These are phyloP conservation scores for Drosophila baimaii DNA, from an alignment of 1,140 invertebrate genomes.

Conservation along the genomic window DNA sequence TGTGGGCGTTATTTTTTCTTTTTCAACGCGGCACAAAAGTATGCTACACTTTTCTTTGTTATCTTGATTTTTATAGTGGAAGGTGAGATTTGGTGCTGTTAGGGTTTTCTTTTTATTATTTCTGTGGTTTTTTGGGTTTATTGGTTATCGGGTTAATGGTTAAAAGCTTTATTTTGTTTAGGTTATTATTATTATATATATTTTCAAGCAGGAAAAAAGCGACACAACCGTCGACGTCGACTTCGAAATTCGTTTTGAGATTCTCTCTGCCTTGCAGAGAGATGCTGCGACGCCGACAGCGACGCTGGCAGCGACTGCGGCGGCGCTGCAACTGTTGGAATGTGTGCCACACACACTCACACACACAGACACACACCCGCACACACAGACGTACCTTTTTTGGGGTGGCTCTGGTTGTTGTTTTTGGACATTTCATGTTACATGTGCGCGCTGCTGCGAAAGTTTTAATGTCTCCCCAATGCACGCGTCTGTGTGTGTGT, in stretches of 20 bases:
- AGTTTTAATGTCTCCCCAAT: conserved; percentile 78
- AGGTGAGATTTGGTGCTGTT: conserved; percentile 8
- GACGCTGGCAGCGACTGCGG: conserved; percentile 27
- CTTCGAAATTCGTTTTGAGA: conserved; percentile 83
- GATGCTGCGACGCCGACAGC: conserved; percentile 53
- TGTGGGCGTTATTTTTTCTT: conserved; percentile 37
- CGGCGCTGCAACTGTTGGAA: conserved; percentile 78
- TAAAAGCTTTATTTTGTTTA: conserved; percentile 66
- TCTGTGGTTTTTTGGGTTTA: conserved; percentile 21
- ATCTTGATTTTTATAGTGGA: neutral
- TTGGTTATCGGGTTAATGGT: conserved; percentile 18
- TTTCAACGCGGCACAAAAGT: conserved; percentile 36
- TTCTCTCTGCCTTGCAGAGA: conserved; percentile 57
- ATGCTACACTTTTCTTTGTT: conserved; percentile 35
- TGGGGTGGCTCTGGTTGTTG: conserved; percentile 70
- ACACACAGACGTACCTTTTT: conserved; percentile 20
- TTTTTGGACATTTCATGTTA: conserved; percentile 65
- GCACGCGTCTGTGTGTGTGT: conserved; percentile 41
- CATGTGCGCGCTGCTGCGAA: conserved; percentile 62
- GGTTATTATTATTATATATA: conserved; percentile 38
- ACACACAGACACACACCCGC: conserved; percentile 18
- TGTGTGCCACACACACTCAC: conserved; percentile 70
- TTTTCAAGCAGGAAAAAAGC: conserved; percentile 56
- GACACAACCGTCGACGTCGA: conserved; percentile 83
- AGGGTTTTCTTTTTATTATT: conserved; percentile 23